Percentiles rank a stretch among this genome's conserved stretches.
phyloP scores from a whole-genome alignment of 2,113 vertebrate species.

The human (Homo sapiens) region GRCh38 chr3:78268501-78269000 shows the following conservation, averaged over 20 bases:
- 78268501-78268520: no score
- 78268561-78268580: no score
- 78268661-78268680: neutral
- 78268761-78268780: no score
- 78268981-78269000: neutral
- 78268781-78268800: neutral
- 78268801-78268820: neutral
- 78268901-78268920: no score
- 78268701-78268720: neutral
- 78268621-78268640: neutral
- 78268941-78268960: neutral
- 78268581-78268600: no score
- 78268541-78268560: no score
- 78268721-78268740: neutral
- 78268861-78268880: neutral
- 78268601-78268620: no score
- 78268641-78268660: neutral
- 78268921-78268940: neutral
- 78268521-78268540: no score
- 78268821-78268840: neutral
- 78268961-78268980: neutral
- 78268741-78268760: neutral
- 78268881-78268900: neutral
- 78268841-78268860: neutral
- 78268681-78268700: no score